Evolutionary conservation across 1,140 invertebrate species (phyloP).

Genomic region (Mercenaria mercenaria): DNA sequence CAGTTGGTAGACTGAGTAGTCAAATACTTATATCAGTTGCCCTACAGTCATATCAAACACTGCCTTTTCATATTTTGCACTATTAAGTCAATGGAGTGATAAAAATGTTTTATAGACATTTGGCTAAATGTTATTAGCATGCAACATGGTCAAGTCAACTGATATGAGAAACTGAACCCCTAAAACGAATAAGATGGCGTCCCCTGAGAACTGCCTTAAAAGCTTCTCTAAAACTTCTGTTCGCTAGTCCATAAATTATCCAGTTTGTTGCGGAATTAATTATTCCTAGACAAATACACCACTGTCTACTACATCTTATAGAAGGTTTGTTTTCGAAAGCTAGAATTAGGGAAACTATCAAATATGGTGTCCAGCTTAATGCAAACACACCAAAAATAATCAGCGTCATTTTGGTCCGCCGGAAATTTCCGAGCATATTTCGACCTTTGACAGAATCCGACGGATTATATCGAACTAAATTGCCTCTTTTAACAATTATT

Average conservation of each 20-base stretch:
- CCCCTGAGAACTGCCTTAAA: slow-evolving; percentile 33
- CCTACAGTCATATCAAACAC: too few relatives aligned
- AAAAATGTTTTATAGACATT: too few relatives aligned
- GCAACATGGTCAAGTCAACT: too few relatives aligned
- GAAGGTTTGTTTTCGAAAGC: background rate
- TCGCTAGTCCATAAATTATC: slow-evolving; percentile 33
- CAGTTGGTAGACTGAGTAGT: too few relatives aligned
- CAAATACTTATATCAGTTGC: too few relatives aligned
- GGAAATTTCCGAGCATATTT: background rate
- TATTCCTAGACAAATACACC: slow-evolving; percentile 40
- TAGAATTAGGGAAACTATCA: background rate
- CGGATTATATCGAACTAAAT: slow-evolving; percentile 1
- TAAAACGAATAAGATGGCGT: background rate
- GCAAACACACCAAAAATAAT: slow-evolving; percentile 34
- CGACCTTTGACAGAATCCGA: background rate
- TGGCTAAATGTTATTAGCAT: too few relatives aligned
- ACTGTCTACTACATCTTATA: slow-evolving; percentile 18
- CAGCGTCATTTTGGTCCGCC: slow-evolving; percentile 25
- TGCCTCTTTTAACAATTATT: background rate
- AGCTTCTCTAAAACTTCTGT: slow-evolving; percentile 38
- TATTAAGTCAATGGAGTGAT: too few relatives aligned
- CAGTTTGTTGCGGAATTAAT: slow-evolving; percentile 46
- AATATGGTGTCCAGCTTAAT: slow-evolving; percentile 29
- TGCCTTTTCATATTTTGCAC: too few relatives aligned
- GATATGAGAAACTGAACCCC: background rate